A percentile compares a stretch with the other conserved stretches of the same genome.
Conservation (phyloP, 35 echinoderm and acorn worm genomes). For the Anneissia japonica region DNA sequence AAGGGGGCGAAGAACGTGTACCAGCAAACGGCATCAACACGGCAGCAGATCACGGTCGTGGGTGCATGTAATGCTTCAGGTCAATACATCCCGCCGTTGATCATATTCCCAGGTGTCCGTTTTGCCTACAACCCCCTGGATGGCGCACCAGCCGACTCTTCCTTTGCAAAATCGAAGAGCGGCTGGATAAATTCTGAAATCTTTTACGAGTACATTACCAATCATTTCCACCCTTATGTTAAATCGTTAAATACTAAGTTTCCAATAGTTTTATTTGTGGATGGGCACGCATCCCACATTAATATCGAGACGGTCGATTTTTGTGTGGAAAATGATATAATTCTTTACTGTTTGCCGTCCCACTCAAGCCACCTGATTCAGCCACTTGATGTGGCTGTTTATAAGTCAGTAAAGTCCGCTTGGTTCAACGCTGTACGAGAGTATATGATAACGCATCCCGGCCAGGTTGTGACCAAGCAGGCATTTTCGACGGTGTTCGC, state of each 20-base stretch:
- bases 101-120: conserved; percentile 31
- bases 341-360: conserved; percentile 19
- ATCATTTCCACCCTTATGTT: conserved; percentile 7
- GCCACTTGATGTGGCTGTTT: conserved; percentile 36
- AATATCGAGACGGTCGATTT: background rate
- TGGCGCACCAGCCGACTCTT: background rate
- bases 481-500: conserved; percentile 31
- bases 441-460: conserved; percentile 20
- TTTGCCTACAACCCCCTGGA: conserved; percentile 19
- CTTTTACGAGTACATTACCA: conserved; percentile 22
- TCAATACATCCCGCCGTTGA: conserved; percentile 30
- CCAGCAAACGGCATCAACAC: background rate
- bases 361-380: conserved; percentile 38
- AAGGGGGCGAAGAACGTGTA: conserved; percentile 24
- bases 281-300: conserved; percentile 30
- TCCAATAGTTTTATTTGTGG: background rate
- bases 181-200: conserved; percentile 38
- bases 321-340: background rate
- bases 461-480: conserved; percentile 48
- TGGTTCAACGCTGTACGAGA: conserved; percentile 5
- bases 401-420: conserved; percentile 2
- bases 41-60: conserved; percentile 47
- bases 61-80: conserved; percentile 15
- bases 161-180: background rate
- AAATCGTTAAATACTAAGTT: background rate